Percentiles rank a stretch among this genome's conserved stretches.
Conservation (phyloP, 1,140 invertebrate genomes). For the Musca domestica region DNA sequence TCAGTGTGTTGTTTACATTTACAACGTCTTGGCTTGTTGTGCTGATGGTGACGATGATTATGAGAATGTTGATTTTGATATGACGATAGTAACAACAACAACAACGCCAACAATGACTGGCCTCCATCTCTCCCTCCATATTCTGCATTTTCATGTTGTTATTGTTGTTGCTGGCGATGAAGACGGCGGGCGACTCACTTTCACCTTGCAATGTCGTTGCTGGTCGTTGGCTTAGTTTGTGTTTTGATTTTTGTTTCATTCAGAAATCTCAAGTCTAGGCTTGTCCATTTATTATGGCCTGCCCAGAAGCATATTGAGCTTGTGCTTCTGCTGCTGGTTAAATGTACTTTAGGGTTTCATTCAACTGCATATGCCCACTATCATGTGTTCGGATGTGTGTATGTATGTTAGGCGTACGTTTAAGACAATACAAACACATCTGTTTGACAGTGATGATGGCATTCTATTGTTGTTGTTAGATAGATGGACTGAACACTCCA, state of each 20-base stretch:
- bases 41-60: not conserved
- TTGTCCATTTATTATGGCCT: not conserved
- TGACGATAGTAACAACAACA: too few relatives aligned
- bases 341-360: too few relatives aligned
- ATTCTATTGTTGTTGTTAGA: not conserved
- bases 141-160: not conserved
- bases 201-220: conserved; percentile 54
- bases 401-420: too few relatives aligned
- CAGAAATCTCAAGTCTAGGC: too few relatives aligned
- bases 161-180: not conserved
- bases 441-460: not conserved
- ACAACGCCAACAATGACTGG: too few relatives aligned
- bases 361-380: too few relatives aligned
- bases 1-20: too few relatives aligned
- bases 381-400: too few relatives aligned
- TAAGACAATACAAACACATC: too few relatives aligned
- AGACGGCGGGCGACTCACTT: conserved; percentile 38
- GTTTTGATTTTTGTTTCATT: conserved; percentile 1
- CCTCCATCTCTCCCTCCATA: not conserved
- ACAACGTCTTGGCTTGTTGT: not conserved
- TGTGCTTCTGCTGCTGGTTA: conserved; percentile 10
- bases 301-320: not conserved
- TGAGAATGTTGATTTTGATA: not conserved
- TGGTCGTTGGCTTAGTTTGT: conserved; percentile 48
- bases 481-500: too few relatives aligned